Conservation (phyloP, 1,140 invertebrate species). For the Kradibia gibbosae region DNA sequence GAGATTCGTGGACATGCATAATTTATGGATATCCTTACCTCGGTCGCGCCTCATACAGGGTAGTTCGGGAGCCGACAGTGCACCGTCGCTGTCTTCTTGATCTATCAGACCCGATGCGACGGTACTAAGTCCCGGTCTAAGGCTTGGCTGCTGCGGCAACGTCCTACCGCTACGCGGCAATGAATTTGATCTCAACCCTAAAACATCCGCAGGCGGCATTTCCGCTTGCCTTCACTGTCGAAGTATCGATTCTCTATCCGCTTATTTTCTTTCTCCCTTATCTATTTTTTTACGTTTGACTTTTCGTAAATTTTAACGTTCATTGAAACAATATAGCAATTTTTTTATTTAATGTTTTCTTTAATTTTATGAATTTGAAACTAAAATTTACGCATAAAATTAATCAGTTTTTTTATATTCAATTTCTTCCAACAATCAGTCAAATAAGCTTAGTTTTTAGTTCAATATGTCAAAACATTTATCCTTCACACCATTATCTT, state of each 20-base stretch:
- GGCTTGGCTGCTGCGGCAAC: constrained; percentile 68
- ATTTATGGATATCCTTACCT: constrained; percentile 68
- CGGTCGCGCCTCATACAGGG: constrained; percentile 79
- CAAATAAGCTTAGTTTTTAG: too few relatives aligned
- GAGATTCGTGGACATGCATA: neutral
- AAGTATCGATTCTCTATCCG: constrained; percentile 26
- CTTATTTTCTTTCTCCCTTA: neutral
- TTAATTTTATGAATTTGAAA: too few relatives aligned
- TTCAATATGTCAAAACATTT: too few relatives aligned
- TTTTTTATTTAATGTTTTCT: too few relatives aligned
- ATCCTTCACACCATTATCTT: neutral
- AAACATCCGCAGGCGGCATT: constrained; percentile 43
- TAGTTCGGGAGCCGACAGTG: constrained; percentile 86
- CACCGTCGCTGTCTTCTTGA: constrained; percentile 87
- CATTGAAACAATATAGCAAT: too few relatives aligned
- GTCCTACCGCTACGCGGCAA: constrained; percentile 72
- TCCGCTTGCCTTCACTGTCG: constrained; percentile 42
- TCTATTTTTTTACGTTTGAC: neutral
- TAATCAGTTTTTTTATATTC: too few relatives aligned
- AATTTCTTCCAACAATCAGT: too few relatives aligned
- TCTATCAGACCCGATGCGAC: constrained; percentile 75
- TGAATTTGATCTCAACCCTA: constrained; percentile 71
- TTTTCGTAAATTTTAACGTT: neutral
- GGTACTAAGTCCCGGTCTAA: constrained; percentile 69
- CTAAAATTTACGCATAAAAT: too few relatives aligned